These are phyloP conservation scores for Sinocyclocheilus rhinocerous DNA, from an alignment of 2,113 vertebrate genomes.

Conservation along the genomic window DNA sequence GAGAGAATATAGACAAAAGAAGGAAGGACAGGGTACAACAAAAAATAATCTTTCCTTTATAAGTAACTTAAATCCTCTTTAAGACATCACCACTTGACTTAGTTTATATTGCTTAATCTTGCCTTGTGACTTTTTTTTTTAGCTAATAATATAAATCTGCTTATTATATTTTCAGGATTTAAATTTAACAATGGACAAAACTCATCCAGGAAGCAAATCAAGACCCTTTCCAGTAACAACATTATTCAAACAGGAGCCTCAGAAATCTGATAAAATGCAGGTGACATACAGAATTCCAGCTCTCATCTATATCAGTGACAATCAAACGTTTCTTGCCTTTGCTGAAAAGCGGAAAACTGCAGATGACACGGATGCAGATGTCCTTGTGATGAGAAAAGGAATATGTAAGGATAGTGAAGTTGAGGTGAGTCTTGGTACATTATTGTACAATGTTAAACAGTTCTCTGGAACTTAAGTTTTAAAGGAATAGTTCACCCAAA, in stretches of 20 bases:
- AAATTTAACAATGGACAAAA: neutral
- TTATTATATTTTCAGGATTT: neutral
- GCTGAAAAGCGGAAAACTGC: slow-evolving; percentile 82
- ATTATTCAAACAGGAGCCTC: slow-evolving; percentile 76
- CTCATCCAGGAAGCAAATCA: neutral
- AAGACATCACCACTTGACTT: neutral
- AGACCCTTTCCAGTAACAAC: slow-evolving; percentile 57
- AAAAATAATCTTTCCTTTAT: neutral
- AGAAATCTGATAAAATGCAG: neutral
- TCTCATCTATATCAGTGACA: slow-evolving; percentile 73
- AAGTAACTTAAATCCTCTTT: neutral
- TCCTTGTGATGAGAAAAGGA: slow-evolving; percentile 85
- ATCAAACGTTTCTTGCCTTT: slow-evolving; percentile 83
- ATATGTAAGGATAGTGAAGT: slow-evolving; percentile 61
- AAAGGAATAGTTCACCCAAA: too few relatives aligned
- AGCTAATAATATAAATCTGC: neutral
- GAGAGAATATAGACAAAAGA: neutral
- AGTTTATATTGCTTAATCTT: neutral
- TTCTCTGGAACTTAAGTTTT: too few relatives aligned
- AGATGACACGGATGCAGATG: slow-evolving; percentile 78
- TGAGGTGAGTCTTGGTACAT: slow-evolving; percentile 65
- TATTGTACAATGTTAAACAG: neutral
- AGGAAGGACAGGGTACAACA: neutral
- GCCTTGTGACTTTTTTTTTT: too few relatives aligned
- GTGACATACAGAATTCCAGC: slow-evolving; percentile 69